These are phyloP conservation scores for Salvelinus fontinalis DNA, from an alignment of 2,113 vertebrate species.

Conservation along the genomic window DNA sequence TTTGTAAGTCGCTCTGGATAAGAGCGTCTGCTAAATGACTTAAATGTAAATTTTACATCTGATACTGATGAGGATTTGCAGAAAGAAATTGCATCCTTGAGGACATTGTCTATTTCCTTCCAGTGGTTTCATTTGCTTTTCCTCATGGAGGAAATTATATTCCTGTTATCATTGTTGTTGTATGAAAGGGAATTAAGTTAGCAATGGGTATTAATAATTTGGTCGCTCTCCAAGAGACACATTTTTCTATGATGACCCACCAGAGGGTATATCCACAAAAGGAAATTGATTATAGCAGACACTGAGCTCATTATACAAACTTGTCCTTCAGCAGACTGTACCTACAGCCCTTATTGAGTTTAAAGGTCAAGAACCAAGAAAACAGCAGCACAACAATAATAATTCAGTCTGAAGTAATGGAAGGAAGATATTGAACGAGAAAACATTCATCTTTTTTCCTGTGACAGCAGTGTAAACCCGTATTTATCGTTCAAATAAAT, in stretches of 20 bases:
- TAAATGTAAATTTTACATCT: too few relatives aligned
- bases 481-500: constrained; percentile 47
- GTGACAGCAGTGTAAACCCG: constrained; percentile 31
- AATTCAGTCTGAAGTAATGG: constrained; percentile 23
- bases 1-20: too few relatives aligned
- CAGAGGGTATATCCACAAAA: neutral
- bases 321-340: constrained; percentile 10
- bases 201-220: constrained; percentile 1
- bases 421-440: constrained; percentile 4
- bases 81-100: constrained; percentile 7
- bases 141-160: neutral
- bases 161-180: constrained; percentile 7
- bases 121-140: constrained; percentile 11
- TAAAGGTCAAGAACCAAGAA: constrained; percentile 24
- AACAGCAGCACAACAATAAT: neutral
- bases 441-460: constrained; percentile 10
- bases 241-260: neutral
- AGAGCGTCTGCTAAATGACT: too few relatives aligned
- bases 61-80: constrained; percentile 13
- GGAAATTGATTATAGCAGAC: constrained; percentile 11
- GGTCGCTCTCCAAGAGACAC: neutral
- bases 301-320: constrained; percentile 30
- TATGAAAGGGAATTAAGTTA: neutral
- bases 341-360: constrained; percentile 10
- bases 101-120: neutral